Evolutionary conservation across 1,140 invertebrate genomes (phyloP), one percentile per base, ranked within the genome.

Genomic region (Marisa cornuarietis): DNA sequence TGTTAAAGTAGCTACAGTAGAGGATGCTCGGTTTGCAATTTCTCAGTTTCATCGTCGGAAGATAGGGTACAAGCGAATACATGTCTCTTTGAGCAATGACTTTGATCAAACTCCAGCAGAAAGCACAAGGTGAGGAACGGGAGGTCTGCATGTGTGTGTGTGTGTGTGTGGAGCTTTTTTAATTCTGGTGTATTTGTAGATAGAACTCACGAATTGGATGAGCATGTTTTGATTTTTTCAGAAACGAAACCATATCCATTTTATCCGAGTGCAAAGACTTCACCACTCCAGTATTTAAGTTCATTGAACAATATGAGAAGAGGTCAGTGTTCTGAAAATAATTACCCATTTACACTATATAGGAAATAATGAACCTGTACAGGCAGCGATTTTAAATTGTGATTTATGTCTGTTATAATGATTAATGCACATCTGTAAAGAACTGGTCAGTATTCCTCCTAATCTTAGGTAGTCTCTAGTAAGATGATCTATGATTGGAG

Each of bases 301-400:
- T 97, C 84, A 93, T 96, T 76, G 95, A 96, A 90, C 92, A 96
- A 83, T 95, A 95, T 88, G 95, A 97, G 90, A 95, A 94, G 84
- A 93, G 96, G 79, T 97, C 86, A 83, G 73, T 69, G 7, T 42
- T 42, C 6, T 42, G 31, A 42, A 42, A 42, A 42, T 42, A 42
- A 42, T 42, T 42, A 42, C 31, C 31, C 31, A 42, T 42, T 42
- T 42, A 42, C 31, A 42, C 31, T 42, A 42, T 42, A 42, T 42
- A 6, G 31, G 31, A 42, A 42, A 42, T 42, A 42, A 42, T 42
- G 31, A 42, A 4, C 31, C 31, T 42, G 31, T 42, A 42, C 31
- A 42, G 31, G 0, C 31, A 42, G 31, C 6, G 31, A 42, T 42
- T 42, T 42, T 42, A 42, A 42, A 42, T 42, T 42, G 31, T 42